phyloP scores from a whole-genome alignment of 2,888 invertebrate genomes.

The Trichacis sp. region DNA sequence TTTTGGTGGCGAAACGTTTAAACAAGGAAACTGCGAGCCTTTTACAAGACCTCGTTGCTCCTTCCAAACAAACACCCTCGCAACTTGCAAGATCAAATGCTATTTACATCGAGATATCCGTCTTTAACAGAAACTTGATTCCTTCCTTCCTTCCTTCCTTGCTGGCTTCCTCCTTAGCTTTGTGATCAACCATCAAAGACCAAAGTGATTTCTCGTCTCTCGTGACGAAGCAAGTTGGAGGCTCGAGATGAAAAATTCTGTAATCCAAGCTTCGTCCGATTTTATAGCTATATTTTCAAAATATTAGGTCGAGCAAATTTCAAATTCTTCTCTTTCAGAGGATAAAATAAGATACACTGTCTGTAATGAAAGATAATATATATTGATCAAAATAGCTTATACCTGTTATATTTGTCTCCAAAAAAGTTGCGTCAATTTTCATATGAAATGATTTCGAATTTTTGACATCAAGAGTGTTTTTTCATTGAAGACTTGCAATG shows the following conservation, averaged over 20 bases:
- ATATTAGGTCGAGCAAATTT: too few species aligned
- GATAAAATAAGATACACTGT: too few species aligned
- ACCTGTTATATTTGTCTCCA: too few species aligned
- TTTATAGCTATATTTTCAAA: neutral
- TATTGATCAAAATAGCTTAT: too few species aligned
- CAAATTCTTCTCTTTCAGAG: too few species aligned
- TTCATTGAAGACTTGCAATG: too few species aligned
- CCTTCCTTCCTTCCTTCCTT: constrained; percentile 18
- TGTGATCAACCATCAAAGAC: constrained; percentile 37
- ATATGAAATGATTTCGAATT: too few species aligned
- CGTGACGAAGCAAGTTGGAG: constrained; percentile 11
- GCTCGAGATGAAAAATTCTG: neutral
- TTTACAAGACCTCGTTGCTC: neutral
- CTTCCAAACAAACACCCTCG: constrained; percentile 6
- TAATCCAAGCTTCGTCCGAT: neutral
- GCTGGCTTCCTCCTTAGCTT: constrained; percentile 30
- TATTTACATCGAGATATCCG: constrained; percentile 30
- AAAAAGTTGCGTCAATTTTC: too few species aligned
- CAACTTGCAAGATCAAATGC: constrained; percentile 32
- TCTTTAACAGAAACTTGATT: constrained; percentile 32
- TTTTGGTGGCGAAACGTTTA: neutral
- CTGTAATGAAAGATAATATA: too few species aligned
- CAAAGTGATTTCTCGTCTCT: constrained; percentile 20
- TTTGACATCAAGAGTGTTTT: too few species aligned
- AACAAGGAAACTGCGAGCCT: neutral